Evolutionary conservation across 2,888 invertebrate genomes (phyloP).

Genomic region (Drosophila barbarae): DNA sequence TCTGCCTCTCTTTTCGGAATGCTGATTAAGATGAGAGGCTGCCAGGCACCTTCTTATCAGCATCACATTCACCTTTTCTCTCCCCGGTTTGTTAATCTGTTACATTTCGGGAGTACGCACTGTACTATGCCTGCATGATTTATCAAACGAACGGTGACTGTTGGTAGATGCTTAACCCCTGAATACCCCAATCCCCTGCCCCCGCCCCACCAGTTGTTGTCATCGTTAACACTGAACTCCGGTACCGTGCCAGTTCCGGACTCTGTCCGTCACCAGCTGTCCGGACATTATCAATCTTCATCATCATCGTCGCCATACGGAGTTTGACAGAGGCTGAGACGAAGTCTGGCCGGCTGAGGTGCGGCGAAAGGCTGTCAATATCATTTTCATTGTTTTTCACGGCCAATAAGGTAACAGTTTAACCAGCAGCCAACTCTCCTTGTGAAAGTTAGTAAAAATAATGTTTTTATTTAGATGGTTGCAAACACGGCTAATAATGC

Average conservation of each 20-base stretch:
- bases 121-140: conserved; percentile 38
- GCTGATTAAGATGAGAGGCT: conserved; percentile 25
- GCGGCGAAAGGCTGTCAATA: conserved; percentile 19
- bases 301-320: conserved; percentile 31
- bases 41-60: conserved; percentile 17
- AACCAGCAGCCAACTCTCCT: not conserved
- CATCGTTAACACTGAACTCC: conserved; percentile 36
- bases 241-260: not conserved
- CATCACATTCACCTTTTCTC: not conserved
- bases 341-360: not conserved
- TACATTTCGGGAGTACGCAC: conserved; percentile 19
- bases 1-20: conserved; percentile 7
- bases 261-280: conserved; percentile 27
- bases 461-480: not conserved
- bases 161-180: conserved; percentile 19
- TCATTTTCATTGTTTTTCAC: conserved; percentile 21
- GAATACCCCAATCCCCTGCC: not conserved
- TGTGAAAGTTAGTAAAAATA: not conserved
- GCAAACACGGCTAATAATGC: not conserved
- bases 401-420: conserved; percentile 15
- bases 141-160: conserved; percentile 15
- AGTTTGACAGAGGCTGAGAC: not conserved
- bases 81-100: conserved; percentile 8
- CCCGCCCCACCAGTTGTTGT: conserved; percentile 14
- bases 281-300: conserved; percentile 43